Base-by-base conservation (phyloP, 2,113 vertebrate species). In the Eira barbara region DNA sequence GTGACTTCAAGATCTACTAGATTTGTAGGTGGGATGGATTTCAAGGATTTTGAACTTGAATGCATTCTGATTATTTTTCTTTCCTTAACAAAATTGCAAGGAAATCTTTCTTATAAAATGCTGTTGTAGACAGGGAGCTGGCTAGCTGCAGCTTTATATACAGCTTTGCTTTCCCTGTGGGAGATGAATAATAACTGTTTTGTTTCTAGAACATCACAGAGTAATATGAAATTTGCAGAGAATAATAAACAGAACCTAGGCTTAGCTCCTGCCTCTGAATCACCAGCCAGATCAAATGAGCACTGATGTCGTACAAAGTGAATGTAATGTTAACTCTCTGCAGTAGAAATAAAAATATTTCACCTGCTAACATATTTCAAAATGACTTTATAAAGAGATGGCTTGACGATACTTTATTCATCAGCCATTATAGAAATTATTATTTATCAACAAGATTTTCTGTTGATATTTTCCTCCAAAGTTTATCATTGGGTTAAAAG, bases 101-200 rank as follows among this genome's bases (percentile, higher is more conserved):
- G 12, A 83, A 93, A 39, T 1, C 36, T 59, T 89, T 31, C 34
- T 71, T 80, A 57, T 57, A 76, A 89, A 87, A 34, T 74, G 73
- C 20, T 91, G 49, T 17, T 74, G 5, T 29, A 59, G 71, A 93
- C 88, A 76, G 17, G 27, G 34, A 76, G 15, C n/a, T 83, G 25
- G 61, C 65, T 45, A 13, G 15, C 69, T 95, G 31, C 45, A 89
- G 36, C 34, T 97, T 96, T 92, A 90, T 85, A 47, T 93, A 87
- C 59, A 92, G 47, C 81, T 89, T 83, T 59, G 23, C 7, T 94
- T 88, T 96, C 36, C 42, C 84, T 89, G n/a, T 96, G 90, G 90
- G 71, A 97, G 18, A 88, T 90, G 95, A 90, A 95, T 96, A 98
- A 95, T 92, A 98, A 96, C 91, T 89, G 39, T 90, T 97, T 96